Conservation (phyloP, 2,113 vertebrate species). For the Numenius arquata region DNA sequence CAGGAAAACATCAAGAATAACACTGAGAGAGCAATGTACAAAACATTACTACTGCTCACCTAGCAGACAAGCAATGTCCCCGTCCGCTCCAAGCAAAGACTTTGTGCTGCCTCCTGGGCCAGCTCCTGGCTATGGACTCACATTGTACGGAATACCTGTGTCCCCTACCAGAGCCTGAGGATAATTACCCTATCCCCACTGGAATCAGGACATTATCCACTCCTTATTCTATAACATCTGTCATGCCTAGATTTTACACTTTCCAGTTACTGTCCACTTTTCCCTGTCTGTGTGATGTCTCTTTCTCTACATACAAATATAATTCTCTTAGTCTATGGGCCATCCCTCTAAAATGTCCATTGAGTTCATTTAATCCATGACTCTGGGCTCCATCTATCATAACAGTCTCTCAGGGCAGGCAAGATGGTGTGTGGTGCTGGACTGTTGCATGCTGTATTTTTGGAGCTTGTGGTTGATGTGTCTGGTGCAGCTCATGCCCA, state of each 20-base stretch:
- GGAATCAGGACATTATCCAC: background rate
- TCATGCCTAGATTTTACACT: background rate
- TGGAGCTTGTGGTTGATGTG: background rate
- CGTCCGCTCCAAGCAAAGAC: too few species aligned
- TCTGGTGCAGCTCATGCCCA: background rate
- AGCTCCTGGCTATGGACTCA: background rate
- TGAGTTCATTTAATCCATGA: background rate
- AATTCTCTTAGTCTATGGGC: background rate
- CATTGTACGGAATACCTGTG: background rate
- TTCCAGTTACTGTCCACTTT: background rate
- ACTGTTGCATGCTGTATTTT: background rate
- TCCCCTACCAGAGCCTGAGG: too few species aligned
- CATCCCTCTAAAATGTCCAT: background rate
- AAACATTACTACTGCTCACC: background rate
- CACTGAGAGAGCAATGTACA: background rate
- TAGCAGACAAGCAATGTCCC: background rate
- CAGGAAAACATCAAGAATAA: background rate
- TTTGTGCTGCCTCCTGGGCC: too few species aligned
- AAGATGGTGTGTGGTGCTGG: background rate
- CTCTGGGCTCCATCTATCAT: background rate
- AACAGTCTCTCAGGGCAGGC: background rate
- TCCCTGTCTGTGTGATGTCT: background rate
- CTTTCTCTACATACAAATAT: background rate
- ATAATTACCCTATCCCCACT: background rate
- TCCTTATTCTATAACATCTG: background rate